Evolutionary conservation across 2,113 vertebrate species (phyloP).

Genomic region (Origma solitaria): DNA sequence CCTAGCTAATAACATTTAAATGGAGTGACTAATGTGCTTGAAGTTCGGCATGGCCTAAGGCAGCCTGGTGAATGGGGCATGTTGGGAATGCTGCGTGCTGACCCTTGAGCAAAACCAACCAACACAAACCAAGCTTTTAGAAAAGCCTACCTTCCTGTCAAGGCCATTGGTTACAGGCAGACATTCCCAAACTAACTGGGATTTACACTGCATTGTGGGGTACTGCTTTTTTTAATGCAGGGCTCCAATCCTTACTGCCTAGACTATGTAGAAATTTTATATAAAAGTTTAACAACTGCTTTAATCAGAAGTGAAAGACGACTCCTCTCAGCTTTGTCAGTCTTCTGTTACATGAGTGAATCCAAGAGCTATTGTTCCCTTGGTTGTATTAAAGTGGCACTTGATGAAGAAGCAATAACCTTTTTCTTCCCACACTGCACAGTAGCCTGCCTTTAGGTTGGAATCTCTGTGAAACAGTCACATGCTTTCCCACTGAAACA

Average conservation of each 20-base stretch:
- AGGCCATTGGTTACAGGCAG: neutral
- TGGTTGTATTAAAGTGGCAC: neutral
- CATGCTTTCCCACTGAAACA: neutral
- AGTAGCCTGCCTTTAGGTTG: neutral
- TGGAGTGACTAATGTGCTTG: neutral
- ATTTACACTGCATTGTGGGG: neutral
- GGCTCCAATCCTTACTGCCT: neutral
- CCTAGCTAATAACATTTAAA: neutral
- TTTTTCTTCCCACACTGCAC: neutral
- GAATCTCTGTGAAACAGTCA: neutral
- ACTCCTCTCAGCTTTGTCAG: neutral
- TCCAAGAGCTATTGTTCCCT: neutral
- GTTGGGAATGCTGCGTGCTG: rapidly evolving
- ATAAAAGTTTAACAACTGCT: neutral
- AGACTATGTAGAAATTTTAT: neutral
- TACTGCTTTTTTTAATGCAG: neutral
- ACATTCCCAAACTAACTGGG: neutral
- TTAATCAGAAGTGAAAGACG: neutral
- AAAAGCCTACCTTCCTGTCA: neutral
- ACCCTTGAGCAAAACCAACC: neutral
- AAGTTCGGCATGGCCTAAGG: neutral
- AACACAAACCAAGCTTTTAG: neutral
- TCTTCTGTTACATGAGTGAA: neutral
- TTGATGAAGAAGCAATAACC: neutral
- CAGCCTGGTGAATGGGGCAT: neutral